These are phyloP conservation scores for Piaya cayana DNA, from an alignment of 2,113 vertebrate species.

Conservation along the genomic window DNA sequence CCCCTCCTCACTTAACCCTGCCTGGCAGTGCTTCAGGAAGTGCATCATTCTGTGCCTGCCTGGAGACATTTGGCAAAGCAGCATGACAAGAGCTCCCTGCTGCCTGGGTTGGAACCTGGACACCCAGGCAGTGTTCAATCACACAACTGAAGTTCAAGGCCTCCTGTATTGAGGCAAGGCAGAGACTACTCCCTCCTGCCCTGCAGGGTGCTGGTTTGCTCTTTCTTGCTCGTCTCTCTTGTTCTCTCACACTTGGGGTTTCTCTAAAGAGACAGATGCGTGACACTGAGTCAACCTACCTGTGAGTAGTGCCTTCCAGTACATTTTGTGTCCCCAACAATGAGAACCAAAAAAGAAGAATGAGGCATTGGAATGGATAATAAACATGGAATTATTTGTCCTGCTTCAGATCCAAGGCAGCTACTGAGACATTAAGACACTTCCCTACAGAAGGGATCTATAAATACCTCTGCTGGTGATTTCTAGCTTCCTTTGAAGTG, in stretches of 20 bases:
- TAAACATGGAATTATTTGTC: background rate
- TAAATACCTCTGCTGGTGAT: conserved; percentile 38
- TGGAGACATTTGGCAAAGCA: fast-evolving
- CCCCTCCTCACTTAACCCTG: background rate
- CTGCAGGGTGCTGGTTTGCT: background rate
- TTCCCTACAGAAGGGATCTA: conserved; percentile 4
- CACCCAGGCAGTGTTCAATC: background rate
- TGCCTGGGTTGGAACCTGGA: background rate
- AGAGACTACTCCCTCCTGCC: background rate
- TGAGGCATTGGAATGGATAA: background rate
- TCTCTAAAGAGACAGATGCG: background rate
- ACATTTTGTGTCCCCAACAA: background rate
- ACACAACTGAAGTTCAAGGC: background rate
- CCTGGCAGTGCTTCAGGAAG: background rate
- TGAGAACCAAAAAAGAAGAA: background rate
- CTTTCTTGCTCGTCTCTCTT: background rate
- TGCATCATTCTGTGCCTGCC: fast-evolving
- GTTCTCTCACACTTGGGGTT: background rate
- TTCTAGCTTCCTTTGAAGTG: conserved; percentile 49
- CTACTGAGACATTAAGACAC: conserved; percentile 18
- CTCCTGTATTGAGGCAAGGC: background rate
- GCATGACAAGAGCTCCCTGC: fast-evolving
- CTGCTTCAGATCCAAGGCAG: conserved; percentile 32
- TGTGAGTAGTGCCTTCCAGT: background rate
- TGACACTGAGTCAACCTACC: background rate